Evolutionary conservation across 2,797 vertebrate species (phyloP).

Genomic region (Sciaenops ocellatus): DNA sequence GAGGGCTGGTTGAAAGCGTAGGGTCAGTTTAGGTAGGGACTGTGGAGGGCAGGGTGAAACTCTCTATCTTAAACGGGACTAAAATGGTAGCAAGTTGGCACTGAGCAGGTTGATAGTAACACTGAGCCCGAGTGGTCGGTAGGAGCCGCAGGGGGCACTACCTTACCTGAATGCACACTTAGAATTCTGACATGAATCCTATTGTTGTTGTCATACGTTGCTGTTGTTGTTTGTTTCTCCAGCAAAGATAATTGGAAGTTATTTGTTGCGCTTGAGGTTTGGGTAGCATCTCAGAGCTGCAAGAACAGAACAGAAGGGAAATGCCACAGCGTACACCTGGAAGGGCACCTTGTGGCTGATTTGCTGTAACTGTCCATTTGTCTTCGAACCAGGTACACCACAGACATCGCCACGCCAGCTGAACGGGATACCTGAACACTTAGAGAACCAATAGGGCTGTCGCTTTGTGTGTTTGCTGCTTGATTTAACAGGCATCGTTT

Average conservation of each 20-base stretch:
- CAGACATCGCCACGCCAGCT: conserved; percentile 67
- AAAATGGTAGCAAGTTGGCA: conserved; percentile 86
- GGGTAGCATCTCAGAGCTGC: conserved; percentile 45
- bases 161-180: conserved; percentile 65
- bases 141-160: conserved; percentile 54
- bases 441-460: conserved; percentile 80
- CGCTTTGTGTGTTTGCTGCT: conserved; percentile 79
- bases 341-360: conserved; percentile 71
- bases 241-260: conserved; percentile 57
- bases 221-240: conserved; percentile 33
- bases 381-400: conserved; percentile 78
- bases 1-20: conserved; percentile 72
- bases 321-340: conserved; percentile 76
- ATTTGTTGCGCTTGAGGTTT: conserved; percentile 52
- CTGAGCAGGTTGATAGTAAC: conserved; percentile 87
- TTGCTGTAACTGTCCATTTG: conserved; percentile 76
- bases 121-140: conserved; percentile 67
- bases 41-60: conserved; percentile 62
- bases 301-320: conserved; percentile 58
- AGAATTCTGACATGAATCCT: conserved; percentile 47
- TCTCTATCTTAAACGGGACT: conserved; percentile 81
- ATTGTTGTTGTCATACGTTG: conserved; percentile 38
- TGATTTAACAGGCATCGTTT: conserved; percentile 59
- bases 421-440: conserved; percentile 68
- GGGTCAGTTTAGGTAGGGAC: conserved; percentile 76